A percentile compares a stretch with the other conserved stretches of the same genome.
These are phyloP conservation scores for Cheilosia impressa DNA, from an alignment of 2,888 invertebrate genomes.

Conservation along the genomic window DNA sequence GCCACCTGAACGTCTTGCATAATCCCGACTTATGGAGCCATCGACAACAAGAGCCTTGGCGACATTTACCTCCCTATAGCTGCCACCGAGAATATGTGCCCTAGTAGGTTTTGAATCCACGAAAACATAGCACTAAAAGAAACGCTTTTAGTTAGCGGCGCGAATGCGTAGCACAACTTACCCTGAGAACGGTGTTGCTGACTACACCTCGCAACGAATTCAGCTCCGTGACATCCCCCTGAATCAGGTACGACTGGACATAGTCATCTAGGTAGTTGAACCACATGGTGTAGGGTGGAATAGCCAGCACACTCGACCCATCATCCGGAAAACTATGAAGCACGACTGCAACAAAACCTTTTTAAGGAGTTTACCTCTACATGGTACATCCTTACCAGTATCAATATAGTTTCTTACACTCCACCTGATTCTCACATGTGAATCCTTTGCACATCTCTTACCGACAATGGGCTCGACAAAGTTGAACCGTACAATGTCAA, in stretches of 20 bases:
- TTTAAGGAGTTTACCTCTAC: background rate
- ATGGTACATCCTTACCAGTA: conserved; percentile 9
- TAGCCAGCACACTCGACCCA: conserved; percentile 47
- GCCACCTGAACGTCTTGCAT: conserved; percentile 56
- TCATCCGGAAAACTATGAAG: conserved; percentile 72
- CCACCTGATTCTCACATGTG: conserved; percentile 71
- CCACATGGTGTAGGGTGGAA: conserved; percentile 76
- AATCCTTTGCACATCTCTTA: conserved; percentile 63
- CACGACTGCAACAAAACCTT: conserved; percentile 47
- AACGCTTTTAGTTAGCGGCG: background rate
- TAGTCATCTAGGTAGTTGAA: conserved; percentile 75
- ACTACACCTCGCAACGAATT: background rate
- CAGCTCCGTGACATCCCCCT: conserved; percentile 45
- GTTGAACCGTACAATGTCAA: conserved; percentile 76
- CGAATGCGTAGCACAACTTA: background rate
- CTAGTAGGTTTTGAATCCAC: conserved; percentile 73
- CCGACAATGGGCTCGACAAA: conserved; percentile 73
- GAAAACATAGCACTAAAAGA: conserved; percentile 76
- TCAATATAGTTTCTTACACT: conserved; percentile 73
- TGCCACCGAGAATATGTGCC: conserved; percentile 75
- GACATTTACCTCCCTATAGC: conserved; percentile 59
- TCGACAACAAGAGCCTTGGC: conserved; percentile 64
- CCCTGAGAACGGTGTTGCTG: conserved; percentile 36
- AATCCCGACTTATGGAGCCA: conserved; percentile 76
- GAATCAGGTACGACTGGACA: conserved; percentile 70